phyloP scores from a whole-genome alignment of 2,888 invertebrate genomes.

The Oxycera nigricornis region DNA sequence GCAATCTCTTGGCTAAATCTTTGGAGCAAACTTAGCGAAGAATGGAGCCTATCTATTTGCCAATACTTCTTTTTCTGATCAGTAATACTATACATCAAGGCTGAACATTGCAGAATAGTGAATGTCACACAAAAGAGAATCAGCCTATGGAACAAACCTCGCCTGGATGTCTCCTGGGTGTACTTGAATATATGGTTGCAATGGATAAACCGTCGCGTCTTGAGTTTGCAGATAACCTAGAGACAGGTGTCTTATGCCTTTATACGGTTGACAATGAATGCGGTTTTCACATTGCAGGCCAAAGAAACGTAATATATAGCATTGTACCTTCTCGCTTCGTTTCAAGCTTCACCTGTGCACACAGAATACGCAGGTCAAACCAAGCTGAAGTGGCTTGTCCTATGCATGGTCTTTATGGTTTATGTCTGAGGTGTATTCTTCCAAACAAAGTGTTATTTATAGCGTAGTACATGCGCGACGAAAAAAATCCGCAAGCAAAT shows the following conservation, averaged over 20 bases:
- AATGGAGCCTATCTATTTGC: slow-evolving; percentile 4
- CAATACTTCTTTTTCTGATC: slow-evolving; percentile 3
- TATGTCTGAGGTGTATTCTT: neutral
- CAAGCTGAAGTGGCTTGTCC: neutral
- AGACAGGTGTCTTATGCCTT: slow-evolving; percentile 33
- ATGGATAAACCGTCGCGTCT: too few species aligned
- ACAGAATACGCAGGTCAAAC: neutral
- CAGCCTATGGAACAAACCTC: too few species aligned
- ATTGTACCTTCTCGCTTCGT: neutral
- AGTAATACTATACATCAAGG: slow-evolving; percentile 30
- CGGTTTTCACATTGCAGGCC: slow-evolving; percentile 21
- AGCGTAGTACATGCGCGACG: neutral
- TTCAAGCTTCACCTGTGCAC: slow-evolving; percentile 26
- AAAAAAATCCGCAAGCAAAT: slow-evolving; percentile 3
- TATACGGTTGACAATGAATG: slow-evolving; percentile 34
- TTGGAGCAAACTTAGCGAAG: neutral
- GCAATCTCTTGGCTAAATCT: too few species aligned
- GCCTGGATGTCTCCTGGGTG: too few species aligned
- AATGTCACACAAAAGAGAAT: neutral
- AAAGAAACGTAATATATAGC: slow-evolving; percentile 1
- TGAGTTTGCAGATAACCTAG: slow-evolving; percentile 20
- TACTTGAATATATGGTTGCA: too few species aligned
- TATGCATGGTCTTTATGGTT: neutral
- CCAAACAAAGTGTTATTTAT: neutral
- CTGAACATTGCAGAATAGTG: neutral